Base-by-base conservation (phyloP, 2,113 vertebrate species). In the Rhipidura dahli region DNA sequence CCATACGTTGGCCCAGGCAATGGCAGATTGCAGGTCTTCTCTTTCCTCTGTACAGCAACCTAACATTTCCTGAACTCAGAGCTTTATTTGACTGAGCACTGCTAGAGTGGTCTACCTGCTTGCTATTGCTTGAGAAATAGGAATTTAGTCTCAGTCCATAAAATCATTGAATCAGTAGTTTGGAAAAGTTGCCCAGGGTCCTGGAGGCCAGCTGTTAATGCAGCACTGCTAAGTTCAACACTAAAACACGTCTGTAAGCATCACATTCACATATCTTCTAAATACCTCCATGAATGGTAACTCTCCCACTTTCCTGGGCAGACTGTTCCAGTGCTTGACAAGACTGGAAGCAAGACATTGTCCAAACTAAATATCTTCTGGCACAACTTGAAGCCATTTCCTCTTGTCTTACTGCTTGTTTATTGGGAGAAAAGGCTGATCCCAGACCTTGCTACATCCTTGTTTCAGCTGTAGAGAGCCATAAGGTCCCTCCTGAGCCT, bases 1-100 rank as follows among this genome's bases (percentile, higher is more conserved):
- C 12, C 3, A 3, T 24, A 16, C 31, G 10, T 70, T 75, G 35
- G n/a, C n/a, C n/a, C 20, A 56, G 13, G 6, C 0, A 0, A 37
- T 71, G 31, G 51, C n/a, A 59, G 57, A 59, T n/a, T 68, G 15
- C 13, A 64, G 6, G 4, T 45, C 51, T 63, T 80, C 53, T 79
- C 37, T 33, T 86, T 63, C 17, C 2, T 72, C 42, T 86, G 3
- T 8, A 59, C 21, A 7, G 6, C 22, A 80, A 40, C 7, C 10
- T 53, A 31, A 39, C 4, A 4, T 53, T 61, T 19, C 18, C 37
- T 54, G 51, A 53, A 71, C 11, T 50, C 47, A 12, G 10, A 68
- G 12, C 7, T 1, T 0, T 50, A 30, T 45, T 76, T 59, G 37
- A 64, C 11, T 28, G 54, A 27, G 5, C 1, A 1, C 21, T 45